Percentiles rank a stretch among this genome's conserved stretches.
These are phyloP conservation scores for Lepidochrysops patricia DNA, from an alignment of 2,888 invertebrate genomes.

Conservation along the genomic window DNA sequence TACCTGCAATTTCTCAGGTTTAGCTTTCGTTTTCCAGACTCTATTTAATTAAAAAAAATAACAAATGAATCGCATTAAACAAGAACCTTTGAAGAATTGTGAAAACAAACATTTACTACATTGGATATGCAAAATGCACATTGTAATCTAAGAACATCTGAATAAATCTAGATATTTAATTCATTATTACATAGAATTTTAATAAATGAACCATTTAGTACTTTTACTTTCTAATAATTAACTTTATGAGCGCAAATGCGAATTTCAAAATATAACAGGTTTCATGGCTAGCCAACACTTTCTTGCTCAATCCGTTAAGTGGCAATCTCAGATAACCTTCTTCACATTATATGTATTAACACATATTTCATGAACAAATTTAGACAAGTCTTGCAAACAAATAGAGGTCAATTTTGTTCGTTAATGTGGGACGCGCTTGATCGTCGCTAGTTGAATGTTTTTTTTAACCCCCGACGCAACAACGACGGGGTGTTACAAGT, in stretches of 20 bases:
- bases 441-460: no score
- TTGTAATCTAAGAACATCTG: neutral
- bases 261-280: neutral
- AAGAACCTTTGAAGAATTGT: no score
- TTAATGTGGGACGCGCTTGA: neutral
- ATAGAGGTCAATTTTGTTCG: neutral
- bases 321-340: conserved; percentile 5
- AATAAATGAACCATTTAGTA: neutral
- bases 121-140: no score
- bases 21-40: no score
- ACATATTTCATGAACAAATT: conserved; percentile 1
- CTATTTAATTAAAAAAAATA: no score
- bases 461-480: no score
- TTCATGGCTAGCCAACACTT: neutral
- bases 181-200: neutral
- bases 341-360: neutral
- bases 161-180: neutral
- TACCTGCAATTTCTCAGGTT: no score
- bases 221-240: neutral
- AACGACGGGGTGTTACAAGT: no score
- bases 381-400: neutral
- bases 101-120: no score
- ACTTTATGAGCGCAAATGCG: neutral
- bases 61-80: no score
- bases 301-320: conserved; percentile 10